Base-by-base conservation (phyloP, 1,140 invertebrate species). In the Drosophila fuyamai region DNA sequence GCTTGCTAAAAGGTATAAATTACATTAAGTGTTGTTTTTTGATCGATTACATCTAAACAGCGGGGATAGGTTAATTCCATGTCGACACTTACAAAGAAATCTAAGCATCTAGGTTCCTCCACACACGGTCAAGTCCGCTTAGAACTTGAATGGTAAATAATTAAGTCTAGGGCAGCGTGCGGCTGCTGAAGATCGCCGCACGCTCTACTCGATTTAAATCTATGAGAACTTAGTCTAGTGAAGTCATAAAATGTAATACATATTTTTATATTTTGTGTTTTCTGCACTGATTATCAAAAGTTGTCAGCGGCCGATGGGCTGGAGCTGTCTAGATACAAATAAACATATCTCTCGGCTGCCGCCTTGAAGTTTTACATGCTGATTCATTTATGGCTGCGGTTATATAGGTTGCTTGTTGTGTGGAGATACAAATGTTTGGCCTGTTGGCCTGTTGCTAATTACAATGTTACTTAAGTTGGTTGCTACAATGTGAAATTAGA, bases 231-330 rank as follows among this genome's bases (percentile, higher is more conserved):
- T 86, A 86, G 40, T 65, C 84, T 86, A 86, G 66, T 68, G 81
- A 88, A 76, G 62, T 78, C 56, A 48, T 86, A 77, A 77, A 57
- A 66, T 38, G 70, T 85, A 85, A 88, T 85, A 85, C 83, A 85
- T 68, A 59, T 66, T 70, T 48, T 58, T 72, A 59, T 61, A 70
- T 50, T 68, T 65, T 85, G 59, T 76, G 60, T 60, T 59, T 60
- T 82, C 86, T 83, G 79, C 83, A 88, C 76, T 88, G 82, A 86
- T 86, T 88, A 86, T 86, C 83, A 76, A 76, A 85, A 61, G 75
- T 72, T 57, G 36, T 68, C 36, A 38, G 50, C 78, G 74, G 65
- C 78, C 77, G 63, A 50, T 80, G 50, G 50, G 9, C 61, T 44
- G 16, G 41, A 56, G 63, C 43, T 56, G 63, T 68, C 67, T 72